These are phyloP conservation scores for Circaetus cinerascens DNA, from an alignment of 2,113 vertebrate genomes.

Conservation along the genomic window DNA sequence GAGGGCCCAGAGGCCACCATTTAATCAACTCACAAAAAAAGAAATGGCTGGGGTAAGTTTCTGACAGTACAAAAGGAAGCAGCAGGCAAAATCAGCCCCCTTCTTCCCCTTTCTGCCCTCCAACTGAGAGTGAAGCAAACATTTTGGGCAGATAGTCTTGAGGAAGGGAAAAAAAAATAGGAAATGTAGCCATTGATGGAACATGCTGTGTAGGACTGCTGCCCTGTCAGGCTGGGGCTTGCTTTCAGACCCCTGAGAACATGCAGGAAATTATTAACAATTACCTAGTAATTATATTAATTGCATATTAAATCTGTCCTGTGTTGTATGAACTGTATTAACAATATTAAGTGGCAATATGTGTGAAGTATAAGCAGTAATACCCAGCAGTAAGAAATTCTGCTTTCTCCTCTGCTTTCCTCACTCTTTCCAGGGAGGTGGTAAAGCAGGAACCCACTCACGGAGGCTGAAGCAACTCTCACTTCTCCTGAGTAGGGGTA, in stretches of 20 bases:
- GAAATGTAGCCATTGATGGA: not conserved
- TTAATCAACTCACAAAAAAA: not conserved
- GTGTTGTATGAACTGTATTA: not conserved
- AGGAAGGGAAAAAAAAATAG: not conserved
- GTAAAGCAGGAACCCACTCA: not conserved
- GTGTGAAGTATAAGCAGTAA: not conserved
- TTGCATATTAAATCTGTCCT: not conserved
- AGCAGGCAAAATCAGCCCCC: not conserved
- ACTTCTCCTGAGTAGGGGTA: not conserved
- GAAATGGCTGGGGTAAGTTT: not conserved
- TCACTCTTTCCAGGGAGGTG: not conserved
- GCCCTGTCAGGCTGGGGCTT: not conserved
- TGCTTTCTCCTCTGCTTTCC: not conserved
- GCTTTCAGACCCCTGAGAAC: not conserved
- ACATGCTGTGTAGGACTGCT: not conserved
- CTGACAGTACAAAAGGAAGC: not conserved
- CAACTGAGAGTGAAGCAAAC: not conserved
- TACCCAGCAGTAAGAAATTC: not conserved
- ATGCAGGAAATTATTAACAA: not conserved
- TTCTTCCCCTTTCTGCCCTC: not conserved
- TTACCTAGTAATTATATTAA: not conserved
- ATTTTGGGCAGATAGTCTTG: not conserved
- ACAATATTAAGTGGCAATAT: not conserved
- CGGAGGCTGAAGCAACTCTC: not conserved
- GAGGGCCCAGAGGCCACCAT: not conserved